These are phyloP conservation scores for Montipora efflorescens DNA, from an alignment of 64 coral and sea anemone genomes.

Conservation along the genomic window DNA sequence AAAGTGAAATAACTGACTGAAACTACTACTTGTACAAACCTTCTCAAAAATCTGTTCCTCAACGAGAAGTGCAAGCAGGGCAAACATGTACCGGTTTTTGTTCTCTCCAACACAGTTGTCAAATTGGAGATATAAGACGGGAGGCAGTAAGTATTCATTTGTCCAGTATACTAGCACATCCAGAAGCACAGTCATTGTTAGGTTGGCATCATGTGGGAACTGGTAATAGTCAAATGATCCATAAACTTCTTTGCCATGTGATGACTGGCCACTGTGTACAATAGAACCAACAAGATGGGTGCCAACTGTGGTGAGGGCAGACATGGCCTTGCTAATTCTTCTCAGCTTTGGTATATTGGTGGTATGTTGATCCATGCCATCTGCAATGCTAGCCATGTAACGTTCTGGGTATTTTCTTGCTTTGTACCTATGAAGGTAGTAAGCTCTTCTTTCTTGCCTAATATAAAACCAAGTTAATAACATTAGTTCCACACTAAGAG, in stretches of 20 bases:
- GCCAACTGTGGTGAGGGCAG: not conserved
- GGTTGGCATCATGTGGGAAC: no score
- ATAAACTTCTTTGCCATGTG: constrained; percentile 58
- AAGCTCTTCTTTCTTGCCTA: constrained; percentile 49
- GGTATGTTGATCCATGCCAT: constrained; percentile 65
- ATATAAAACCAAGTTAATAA: not conserved
- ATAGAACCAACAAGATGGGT: not conserved
- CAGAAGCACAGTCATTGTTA: no score
- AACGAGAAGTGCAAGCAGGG: not conserved
- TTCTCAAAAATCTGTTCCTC: not conserved
- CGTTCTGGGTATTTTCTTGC: not conserved
- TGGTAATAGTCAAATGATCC: no score
- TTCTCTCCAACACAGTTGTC: not conserved
- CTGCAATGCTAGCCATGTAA: not conserved
- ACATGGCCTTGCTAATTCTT: not conserved
- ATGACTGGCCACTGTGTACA: constrained; percentile 50
- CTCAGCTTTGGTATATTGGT: not conserved
- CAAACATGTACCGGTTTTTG: not conserved
- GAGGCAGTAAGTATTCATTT: not conserved
- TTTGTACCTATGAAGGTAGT: not conserved
- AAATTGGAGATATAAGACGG: not conserved
- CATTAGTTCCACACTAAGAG: not conserved
- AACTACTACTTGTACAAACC: not conserved
- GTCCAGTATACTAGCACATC: no score
- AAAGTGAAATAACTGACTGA: not conserved